Base-by-base conservation (phyloP, 2,888 invertebrate species). In the Lymantria monacha region DNA sequence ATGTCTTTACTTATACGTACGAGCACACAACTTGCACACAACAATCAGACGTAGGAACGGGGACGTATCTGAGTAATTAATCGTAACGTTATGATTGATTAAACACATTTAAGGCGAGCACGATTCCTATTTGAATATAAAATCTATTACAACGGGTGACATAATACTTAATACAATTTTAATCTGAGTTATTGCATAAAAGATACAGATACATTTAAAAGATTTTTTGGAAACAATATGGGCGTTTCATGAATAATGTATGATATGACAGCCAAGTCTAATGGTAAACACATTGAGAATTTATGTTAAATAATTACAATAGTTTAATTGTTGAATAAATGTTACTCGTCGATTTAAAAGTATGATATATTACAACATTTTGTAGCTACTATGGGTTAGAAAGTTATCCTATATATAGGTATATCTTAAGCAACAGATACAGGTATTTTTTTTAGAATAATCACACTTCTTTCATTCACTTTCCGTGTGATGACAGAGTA, bases 11-110 rank as follows among this genome's bases (percentile, higher is more conserved):
- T 79, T 79, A 76, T 71, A 77, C 76, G 79, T 80, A 80, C 71
- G 46, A 44, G 57, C 57, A 55, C 66, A 66, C 57, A 79, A 79
- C 69, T 22, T 38, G 52, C 61, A 47, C 56, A 66, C 53, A 74
- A 83, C 83, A 82, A 82, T 81, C 80, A 72, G 62, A 79, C 65
- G 71, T 71, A 77, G 74, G 75, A 74, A 83, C 78, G 74, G 76
- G 75, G 75, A 75, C 85, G 74, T 90, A 90, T 90, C 90, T 86
- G 62, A 77, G 85, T 89, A 91, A 91, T 90, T 91, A 91, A 91
- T 91, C 90, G 89, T 84, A 74, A 73, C n/a, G 79, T 81, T 84
- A 86, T 90, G 91, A 91, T 91, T 90, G 90, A 91, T 91, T 91
- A 87, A 90, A 84, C 78, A 83, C 89, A 90, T 90, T 89, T 87